Percentiles rank a stretch among this genome's conserved stretches.
phyloP scores from a whole-genome alignment of 2,797 vertebrate genomes.

The Phataginus tetradactyla region DNA sequence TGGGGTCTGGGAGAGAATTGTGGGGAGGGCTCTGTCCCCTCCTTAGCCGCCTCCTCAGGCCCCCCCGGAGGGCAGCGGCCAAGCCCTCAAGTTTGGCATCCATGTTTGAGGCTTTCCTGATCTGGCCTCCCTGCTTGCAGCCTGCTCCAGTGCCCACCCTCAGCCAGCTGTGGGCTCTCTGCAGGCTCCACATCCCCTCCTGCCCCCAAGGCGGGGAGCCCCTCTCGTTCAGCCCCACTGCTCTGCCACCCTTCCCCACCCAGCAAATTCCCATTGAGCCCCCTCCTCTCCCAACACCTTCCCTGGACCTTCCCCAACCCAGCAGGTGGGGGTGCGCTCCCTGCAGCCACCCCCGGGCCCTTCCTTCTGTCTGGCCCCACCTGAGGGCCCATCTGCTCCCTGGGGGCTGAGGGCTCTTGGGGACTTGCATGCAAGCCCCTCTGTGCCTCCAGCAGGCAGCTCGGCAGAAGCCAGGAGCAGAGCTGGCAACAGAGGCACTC shows the following conservation, averaged over 20 bases:
- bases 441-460: not conserved
- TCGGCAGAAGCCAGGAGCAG: fast-evolving
- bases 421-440: no score
- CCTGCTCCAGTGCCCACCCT: not conserved
- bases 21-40: fast-evolving
- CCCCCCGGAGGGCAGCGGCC: fast-evolving
- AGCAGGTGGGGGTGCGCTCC: not conserved
- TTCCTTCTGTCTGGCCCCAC: fast-evolving
- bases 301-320: not conserved
- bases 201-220: fast-evolving
- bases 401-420: not conserved
- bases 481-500: fast-evolving
- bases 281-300: not conserved
- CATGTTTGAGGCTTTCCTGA: fast-evolving
- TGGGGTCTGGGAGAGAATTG: fast-evolving
- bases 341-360: not conserved
- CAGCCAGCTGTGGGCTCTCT: not conserved
- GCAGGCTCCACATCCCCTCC: not conserved
- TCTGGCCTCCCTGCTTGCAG: not conserved
- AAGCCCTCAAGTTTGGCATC: fast-evolving
- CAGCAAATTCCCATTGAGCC: not conserved
- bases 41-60: not conserved
- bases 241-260: not conserved
- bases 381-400: not conserved
- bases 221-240: fast-evolving